Percentiles rank a stretch among this genome's conserved stretches.
These are phyloP conservation scores for Brachionus calyciflorus DNA, from an alignment of 1,140 invertebrate species.

Conservation along the genomic window DNA sequence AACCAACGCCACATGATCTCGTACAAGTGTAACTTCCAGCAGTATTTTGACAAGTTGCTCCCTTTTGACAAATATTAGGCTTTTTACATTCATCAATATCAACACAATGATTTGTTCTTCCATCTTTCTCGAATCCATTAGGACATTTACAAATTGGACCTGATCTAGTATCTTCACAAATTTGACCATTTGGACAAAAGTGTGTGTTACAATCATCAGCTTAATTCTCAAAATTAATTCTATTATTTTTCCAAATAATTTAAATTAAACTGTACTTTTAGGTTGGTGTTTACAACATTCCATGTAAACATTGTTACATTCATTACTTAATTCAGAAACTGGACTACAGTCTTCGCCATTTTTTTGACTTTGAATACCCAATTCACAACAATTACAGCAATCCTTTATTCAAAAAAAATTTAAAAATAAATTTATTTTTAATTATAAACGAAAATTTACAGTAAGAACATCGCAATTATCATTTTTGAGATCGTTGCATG, in stretches of 20 bases:
- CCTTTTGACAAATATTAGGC: slow-evolving; percentile 58
- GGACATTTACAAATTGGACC: slow-evolving; percentile 36
- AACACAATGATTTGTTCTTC: slow-evolving; percentile 37
- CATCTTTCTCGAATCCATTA: neutral
- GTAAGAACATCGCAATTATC: slow-evolving; percentile 36
- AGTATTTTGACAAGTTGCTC: slow-evolving; percentile 57
- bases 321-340: slow-evolving; percentile 51
- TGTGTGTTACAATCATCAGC: slow-evolving; percentile 34
- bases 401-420: slow-evolving; percentile 51
- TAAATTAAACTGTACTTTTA: neutral
- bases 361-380: slow-evolving; percentile 51
- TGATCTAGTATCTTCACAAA: neutral
- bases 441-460: neutral
- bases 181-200: slow-evolving; percentile 39
- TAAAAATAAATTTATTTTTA: neutral
- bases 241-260: neutral
- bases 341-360: slow-evolving; percentile 48
- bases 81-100: slow-evolving; percentile 65
- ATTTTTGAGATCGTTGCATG: slow-evolving; percentile 50
- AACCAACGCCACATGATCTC: slow-evolving; percentile 30
- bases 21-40: slow-evolving; percentile 52
- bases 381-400: slow-evolving; percentile 58
- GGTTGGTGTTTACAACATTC: slow-evolving; percentile 53
- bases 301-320: slow-evolving; percentile 53
- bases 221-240: neutral